These are phyloP conservation scores for Cepaea hortensis DNA, from an alignment of 2,888 invertebrate species.

Conservation along the genomic window DNA sequence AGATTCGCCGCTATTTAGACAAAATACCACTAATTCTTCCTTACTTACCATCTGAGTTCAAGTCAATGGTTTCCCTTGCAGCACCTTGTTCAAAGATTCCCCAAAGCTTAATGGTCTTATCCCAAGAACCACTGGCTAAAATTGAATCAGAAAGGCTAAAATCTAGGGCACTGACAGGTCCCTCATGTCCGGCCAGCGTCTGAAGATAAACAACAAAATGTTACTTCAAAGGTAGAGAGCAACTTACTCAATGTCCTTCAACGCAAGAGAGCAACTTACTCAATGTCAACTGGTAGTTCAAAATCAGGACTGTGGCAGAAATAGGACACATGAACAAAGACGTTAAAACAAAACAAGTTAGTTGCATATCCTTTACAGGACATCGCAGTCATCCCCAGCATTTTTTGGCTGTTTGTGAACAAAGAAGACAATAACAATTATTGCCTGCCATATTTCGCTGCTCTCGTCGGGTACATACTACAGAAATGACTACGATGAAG, in stretches of 20 bases:
- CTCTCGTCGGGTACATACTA: no score
- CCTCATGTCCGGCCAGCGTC: slow-evolving; percentile 91
- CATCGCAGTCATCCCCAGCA: no score
- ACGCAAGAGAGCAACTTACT: not conserved
- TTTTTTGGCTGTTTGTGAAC: no score
- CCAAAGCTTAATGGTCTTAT: slow-evolving; percentile 93
- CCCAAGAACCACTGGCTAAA: slow-evolving; percentile 94
- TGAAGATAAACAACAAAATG: slow-evolving; percentile 53
- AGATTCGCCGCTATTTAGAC: not conserved
- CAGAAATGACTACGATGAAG: no score
- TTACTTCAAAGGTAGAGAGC: not conserved
- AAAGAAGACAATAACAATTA: no score
- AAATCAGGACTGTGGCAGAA: no score
- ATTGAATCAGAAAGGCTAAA: slow-evolving; percentile 82
- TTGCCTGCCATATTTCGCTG: no score
- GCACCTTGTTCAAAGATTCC: slow-evolving; percentile 87
- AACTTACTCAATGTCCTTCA: not conserved
- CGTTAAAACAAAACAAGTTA: no score
- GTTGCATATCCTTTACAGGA: no score
- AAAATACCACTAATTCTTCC: not conserved
- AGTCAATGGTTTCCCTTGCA: slow-evolving; percentile 87
- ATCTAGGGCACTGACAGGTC: slow-evolving; percentile 88
- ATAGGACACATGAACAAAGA: no score
- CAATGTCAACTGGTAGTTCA: not conserved
- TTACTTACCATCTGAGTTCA: slow-evolving; percentile 83